Evolutionary conservation across 1,140 invertebrate genomes (phyloP), one percentile per base, ranked within the genome.

Genomic region (Leptinotarsa lineolata): DNA sequence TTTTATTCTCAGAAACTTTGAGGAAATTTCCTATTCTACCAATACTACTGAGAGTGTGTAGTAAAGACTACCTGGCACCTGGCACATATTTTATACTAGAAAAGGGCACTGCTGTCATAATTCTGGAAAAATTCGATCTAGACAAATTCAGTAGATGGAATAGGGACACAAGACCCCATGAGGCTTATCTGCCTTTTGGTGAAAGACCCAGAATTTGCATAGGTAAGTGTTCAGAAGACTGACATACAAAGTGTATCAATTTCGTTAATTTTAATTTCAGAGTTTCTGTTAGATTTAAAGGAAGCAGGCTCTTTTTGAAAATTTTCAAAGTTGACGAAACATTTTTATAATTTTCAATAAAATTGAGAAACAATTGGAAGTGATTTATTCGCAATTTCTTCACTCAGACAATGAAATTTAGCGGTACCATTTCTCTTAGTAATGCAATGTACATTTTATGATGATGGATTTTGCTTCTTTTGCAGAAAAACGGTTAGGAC

Each of bases 111-210:
- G 76, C 86, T 2, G 81, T 93, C 1, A 81, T 89, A 15, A 86
- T 94, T 84, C 84, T 86, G 2, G 78, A 87, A 3, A 92, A 86
- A 84, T 84, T 87, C 1, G 80, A 92, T 67, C 90, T 91, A 4
- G 82, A 88, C 3, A 83, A 82, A 75, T 92, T 92, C 77, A 84
- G 88, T 78, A 91, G 91, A 0, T 89, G 91, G 73, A 81, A 90
- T 79, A 87, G 24, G 24, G 4, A 5, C 2, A 24, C 24, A 24
- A 24, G 24, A 24, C 24, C 24, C 24, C 24, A 24, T 24, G 24
- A 5, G 24, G 4, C 24, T 4, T 24, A 24, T 6, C 5, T 24
- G 24, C 24, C 24, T 24, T 24, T 24, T 24, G 24, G 24, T 24
- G 4, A 24, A 24, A 5, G 24, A 5, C 24, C 24, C 24, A 24